phyloP scores from a whole-genome alignment of 2,113 vertebrate species.

The human (Homo sapiens) region GRCh38 chr4:107317501-107318000 shows the following conservation, averaged over 20 bases:
- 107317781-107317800: background rate
- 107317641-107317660: background rate
- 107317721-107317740: background rate
- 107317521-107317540: background rate
- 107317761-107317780: background rate
- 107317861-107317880: slow-evolving; percentile 6
- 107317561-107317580: background rate
- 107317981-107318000: background rate
- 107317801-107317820: background rate
- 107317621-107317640: slow-evolving; percentile 28
- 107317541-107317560: slow-evolving; percentile 17
- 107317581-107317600: slow-evolving; percentile 21
- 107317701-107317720: slow-evolving; percentile 12
- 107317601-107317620: slow-evolving; percentile 15
- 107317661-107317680: slow-evolving; percentile 22
- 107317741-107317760: slow-evolving; percentile 28
- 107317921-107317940: slow-evolving; percentile 4
- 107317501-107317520: slow-evolving; percentile 34
- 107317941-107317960: slow-evolving; percentile 1
- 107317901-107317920: background rate
- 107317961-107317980: background rate
- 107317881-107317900: background rate
- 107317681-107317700: background rate
- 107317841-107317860: slow-evolving; percentile 15
- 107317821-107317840: slow-evolving; percentile 19